phyloP scores from a whole-genome alignment of 1,140 invertebrate species.

The Orussus abietinus region DNA sequence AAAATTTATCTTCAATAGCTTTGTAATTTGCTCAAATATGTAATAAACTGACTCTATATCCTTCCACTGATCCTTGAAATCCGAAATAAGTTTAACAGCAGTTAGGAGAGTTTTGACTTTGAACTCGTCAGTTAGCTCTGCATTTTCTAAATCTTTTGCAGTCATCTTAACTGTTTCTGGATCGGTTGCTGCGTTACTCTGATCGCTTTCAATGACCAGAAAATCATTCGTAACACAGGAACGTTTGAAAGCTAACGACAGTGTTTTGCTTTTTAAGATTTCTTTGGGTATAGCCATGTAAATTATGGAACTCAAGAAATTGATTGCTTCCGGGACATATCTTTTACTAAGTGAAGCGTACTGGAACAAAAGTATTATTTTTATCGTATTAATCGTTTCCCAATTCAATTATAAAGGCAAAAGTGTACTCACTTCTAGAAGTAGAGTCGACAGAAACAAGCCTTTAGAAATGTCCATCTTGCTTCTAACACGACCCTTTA shows the following conservation, averaged over 20 bases:
- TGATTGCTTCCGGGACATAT: conserved; percentile 72
- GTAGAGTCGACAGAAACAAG: conserved; percentile 70
- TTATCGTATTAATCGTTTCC: conserved; percentile 8
- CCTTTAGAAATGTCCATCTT: conserved; percentile 70
- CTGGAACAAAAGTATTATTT: conserved; percentile 48
- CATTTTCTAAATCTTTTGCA: conserved; percentile 52
- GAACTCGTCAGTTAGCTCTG: conserved; percentile 58
- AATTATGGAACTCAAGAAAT: conserved; percentile 70
- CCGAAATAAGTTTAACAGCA: conserved; percentile 55
- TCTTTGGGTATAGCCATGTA: conserved; percentile 61
- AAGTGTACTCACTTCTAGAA: conserved; percentile 63
- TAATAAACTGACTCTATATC: conserved; percentile 54
- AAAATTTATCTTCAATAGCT: conserved; percentile 53
- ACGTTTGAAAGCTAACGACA: conserved; percentile 62
- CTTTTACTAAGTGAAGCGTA: conserved; percentile 78
- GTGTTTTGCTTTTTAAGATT: conserved; percentile 53
- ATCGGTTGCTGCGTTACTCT: conserved; percentile 40
- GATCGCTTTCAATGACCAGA: conserved; percentile 55
- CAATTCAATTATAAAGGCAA: conserved; percentile 18
- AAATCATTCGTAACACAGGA: conserved; percentile 52
- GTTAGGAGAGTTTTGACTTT: conserved; percentile 58
- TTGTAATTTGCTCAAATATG: conserved; percentile 51
- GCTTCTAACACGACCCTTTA: conserved; percentile 58
- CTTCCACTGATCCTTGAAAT: conserved; percentile 55
- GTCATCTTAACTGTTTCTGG: conserved; percentile 43